Evolutionary conservation across 64 coral and sea anemone genomes (phyloP).

Genomic region (Stylophora pistillata): DNA sequence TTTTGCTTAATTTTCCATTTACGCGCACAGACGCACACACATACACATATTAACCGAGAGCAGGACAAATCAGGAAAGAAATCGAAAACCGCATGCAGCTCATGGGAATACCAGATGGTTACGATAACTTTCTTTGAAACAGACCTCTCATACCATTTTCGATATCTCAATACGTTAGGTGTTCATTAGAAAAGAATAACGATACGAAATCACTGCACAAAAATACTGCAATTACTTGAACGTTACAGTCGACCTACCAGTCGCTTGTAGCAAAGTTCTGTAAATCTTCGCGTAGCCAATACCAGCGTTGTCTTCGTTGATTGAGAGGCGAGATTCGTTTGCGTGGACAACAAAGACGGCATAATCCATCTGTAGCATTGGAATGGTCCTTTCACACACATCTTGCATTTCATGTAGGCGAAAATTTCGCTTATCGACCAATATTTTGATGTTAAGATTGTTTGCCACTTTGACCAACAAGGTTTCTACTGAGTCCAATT

Average conservation of each 20-base stretch:
- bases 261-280: slow-evolving; percentile 36
- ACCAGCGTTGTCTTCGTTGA: slow-evolving; percentile 60
- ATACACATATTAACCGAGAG: too few relatives aligned
- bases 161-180: too few relatives aligned
- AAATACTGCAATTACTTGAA: too few relatives aligned
- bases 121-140: too few relatives aligned
- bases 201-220: too few relatives aligned
- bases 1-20: too few relatives aligned
- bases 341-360: slow-evolving; percentile 84
- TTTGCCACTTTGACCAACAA: background rate
- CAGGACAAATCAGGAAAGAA: too few relatives aligned
- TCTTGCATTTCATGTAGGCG: slow-evolving; percentile 46
- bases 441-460: background rate
- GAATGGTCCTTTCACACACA: background rate
- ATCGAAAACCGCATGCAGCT: too few relatives aligned
- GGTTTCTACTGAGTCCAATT: slow-evolving; percentile 34
- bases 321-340: slow-evolving; percentile 55
- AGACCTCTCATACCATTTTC: too few relatives aligned
- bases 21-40: too few relatives aligned
- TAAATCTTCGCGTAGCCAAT: slow-evolving; percentile 75
- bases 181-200: too few relatives aligned
- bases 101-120: too few relatives aligned
- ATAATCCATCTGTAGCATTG: background rate
- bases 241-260: slow-evolving; percentile 34
- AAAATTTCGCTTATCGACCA: slow-evolving; percentile 31